Conservation (phyloP, 2,888 invertebrate genomes). For the Eurytoma californica region DNA sequence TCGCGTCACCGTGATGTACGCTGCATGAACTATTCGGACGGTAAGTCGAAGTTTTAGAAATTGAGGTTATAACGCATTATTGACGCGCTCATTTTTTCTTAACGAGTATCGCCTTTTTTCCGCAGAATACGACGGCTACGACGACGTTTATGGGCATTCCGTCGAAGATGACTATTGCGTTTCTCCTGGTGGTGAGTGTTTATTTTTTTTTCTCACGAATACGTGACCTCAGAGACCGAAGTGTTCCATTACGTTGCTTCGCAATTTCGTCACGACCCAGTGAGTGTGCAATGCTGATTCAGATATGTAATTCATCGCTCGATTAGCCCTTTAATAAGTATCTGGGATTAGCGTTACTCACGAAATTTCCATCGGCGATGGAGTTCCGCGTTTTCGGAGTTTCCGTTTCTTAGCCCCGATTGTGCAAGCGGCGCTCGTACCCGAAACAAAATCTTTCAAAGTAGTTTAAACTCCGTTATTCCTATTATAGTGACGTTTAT, state of each 20-base stretch:
- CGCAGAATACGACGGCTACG: slow-evolving; percentile 91
- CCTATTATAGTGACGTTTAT: too few species aligned
- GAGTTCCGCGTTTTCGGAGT: too few species aligned
- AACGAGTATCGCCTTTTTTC: slow-evolving; percentile 56
- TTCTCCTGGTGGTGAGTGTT: slow-evolving; percentile 85
- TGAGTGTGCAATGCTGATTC: slow-evolving; percentile 18
- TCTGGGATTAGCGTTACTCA: background rate
- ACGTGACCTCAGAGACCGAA: background rate
- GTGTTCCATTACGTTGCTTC: slow-evolving; percentile 9
- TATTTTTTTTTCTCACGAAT: background rate
- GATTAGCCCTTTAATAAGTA: slow-evolving; percentile 6
- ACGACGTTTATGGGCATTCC: slow-evolving; percentile 94
- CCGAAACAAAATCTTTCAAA: too few species aligned
- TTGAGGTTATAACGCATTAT: slow-evolving; percentile 34
- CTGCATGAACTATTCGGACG: slow-evolving; percentile 89
- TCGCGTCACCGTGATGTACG: slow-evolving; percentile 91
- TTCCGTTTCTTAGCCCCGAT: too few species aligned
- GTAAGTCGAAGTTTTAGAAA: slow-evolving; percentile 72
- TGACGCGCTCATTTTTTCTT: background rate
- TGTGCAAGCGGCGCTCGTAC: too few species aligned
- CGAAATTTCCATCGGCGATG: too few species aligned
- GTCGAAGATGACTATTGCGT: slow-evolving; percentile 94
- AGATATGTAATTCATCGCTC: background rate
- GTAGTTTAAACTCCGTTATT: too few species aligned
- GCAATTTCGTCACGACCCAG: slow-evolving; percentile 19